These are phyloP conservation scores for Mesorhabditis belari DNA, from an alignment of 2,888 invertebrate species.

Conservation along the genomic window DNA sequence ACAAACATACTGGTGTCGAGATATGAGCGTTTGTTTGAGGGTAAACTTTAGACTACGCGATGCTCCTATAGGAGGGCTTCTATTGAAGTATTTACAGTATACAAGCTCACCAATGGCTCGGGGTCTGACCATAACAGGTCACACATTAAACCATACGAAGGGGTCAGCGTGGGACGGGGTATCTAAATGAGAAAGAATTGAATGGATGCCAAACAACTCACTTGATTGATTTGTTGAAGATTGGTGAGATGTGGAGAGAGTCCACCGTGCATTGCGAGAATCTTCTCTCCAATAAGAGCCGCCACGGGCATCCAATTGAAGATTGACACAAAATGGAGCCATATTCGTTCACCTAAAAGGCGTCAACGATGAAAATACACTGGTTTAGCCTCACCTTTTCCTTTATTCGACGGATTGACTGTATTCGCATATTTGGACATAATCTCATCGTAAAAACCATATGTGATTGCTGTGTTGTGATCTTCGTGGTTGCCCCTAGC, in stretches of 20 bases:
- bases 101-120: not conserved
- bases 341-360: slow-evolving; percentile 15
- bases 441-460: slow-evolving; percentile 47
- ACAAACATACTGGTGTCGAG: no score
- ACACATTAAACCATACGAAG: slow-evolving; percentile 36
- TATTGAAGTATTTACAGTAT: not conserved
- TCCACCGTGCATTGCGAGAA: slow-evolving; percentile 47
- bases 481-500: slow-evolving; percentile 49
- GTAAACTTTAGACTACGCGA: not conserved
- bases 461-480: slow-evolving; percentile 38
- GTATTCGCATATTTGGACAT: slow-evolving; percentile 17
- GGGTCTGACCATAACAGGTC: slow-evolving; percentile 43
- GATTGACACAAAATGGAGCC: slow-evolving; percentile 33
- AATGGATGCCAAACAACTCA: slow-evolving; percentile 1
- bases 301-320: slow-evolving; percentile 43
- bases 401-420: slow-evolving; percentile 11
- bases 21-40: no score
- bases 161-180: slow-evolving; percentile 18
- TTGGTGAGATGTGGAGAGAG: slow-evolving; percentile 32
- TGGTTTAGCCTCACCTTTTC: no score
- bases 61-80: not conserved
- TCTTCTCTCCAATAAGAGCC: slow-evolving; percentile 27
- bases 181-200: not conserved
- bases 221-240: slow-evolving; percentile 26
- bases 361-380: no score